Evolutionary conservation across 2,113 vertebrate species (phyloP).

Genomic region (Gopherus flavomarginatus): DNA sequence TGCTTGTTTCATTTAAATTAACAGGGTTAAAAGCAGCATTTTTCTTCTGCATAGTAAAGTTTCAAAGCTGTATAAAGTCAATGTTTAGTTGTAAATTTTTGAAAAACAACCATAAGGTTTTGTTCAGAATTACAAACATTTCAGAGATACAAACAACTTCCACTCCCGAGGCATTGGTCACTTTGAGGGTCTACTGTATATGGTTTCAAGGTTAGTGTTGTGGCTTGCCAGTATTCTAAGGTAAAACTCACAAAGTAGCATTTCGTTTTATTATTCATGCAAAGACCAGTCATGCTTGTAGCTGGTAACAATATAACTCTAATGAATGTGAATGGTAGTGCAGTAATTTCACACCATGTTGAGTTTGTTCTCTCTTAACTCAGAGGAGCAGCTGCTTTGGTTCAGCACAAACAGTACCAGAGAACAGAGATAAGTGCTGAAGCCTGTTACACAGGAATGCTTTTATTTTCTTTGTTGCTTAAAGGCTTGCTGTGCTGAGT

Average conservation of each 20-base stretch:
- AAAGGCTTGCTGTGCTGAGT: slow-evolving; percentile 44
- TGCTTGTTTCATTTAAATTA: no score
- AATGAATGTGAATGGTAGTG: slow-evolving; percentile 68
- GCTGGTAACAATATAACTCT: slow-evolving; percentile 69
- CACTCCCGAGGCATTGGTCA: no score
- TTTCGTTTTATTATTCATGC: slow-evolving; percentile 63
- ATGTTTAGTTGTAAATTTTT: no score
- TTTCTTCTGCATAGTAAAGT: no score
- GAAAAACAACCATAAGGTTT: no score
- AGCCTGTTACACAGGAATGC: slow-evolving; percentile 60
- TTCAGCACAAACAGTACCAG: slow-evolving; percentile 68
- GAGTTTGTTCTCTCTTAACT: slow-evolving; percentile 75
- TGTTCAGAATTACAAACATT: no score
- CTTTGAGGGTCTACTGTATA: neutral
- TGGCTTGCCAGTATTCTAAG: slow-evolving; percentile 14
- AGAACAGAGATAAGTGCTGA: slow-evolving; percentile 52
- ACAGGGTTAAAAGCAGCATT: no score
- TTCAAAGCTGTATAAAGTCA: no score
- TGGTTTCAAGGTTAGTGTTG: neutral
- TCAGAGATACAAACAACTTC: no score
- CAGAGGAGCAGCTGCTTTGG: slow-evolving; percentile 70
- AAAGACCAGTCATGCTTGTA: slow-evolving; percentile 56
- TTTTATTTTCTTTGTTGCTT: slow-evolving; percentile 58
- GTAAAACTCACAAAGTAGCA: slow-evolving; percentile 50
- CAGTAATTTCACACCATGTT: slow-evolving; percentile 75